Conservation (phyloP, 2,888 invertebrate genomes). For the Hirtodrosophila trivittata region DNA sequence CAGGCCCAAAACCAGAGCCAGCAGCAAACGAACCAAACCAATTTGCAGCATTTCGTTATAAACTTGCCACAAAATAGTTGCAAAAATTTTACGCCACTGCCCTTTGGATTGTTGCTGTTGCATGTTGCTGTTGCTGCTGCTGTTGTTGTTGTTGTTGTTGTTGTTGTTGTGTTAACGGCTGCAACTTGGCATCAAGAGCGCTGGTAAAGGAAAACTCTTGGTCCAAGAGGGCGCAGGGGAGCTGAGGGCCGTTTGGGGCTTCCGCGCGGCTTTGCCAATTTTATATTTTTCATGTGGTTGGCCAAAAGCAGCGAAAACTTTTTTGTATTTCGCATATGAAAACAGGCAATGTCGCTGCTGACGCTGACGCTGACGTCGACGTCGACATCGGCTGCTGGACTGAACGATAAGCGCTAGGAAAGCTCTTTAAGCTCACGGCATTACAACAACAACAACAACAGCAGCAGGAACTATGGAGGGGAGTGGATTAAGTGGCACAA, state of each 20-base stretch:
- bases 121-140: slow-evolving; percentile 17
- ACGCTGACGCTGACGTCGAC: slow-evolving; percentile 2
- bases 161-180: background rate
- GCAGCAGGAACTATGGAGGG: slow-evolving; percentile 18
- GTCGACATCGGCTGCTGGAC: slow-evolving; percentile 5
- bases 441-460: slow-evolving; percentile 53
- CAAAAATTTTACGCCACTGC: slow-evolving; percentile 32
- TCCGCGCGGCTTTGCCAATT: slow-evolving; percentile 18
- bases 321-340: slow-evolving; percentile 53
- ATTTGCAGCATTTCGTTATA: slow-evolving; percentile 66
- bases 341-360: slow-evolving; percentile 12
- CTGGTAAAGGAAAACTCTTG: background rate
- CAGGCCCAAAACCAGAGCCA: slow-evolving; percentile 12
- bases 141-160: slow-evolving; percentile 19
- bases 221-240: too few relatives aligned
- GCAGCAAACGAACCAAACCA: slow-evolving; percentile 55
- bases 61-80: slow-evolving; percentile 61
- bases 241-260: background rate
- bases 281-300: slow-evolving; percentile 19
- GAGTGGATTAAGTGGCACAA: slow-evolving; percentile 44
- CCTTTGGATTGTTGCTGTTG: slow-evolving; percentile 29
- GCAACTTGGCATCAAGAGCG: slow-evolving; percentile 3
- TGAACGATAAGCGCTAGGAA: slow-evolving; percentile 65
- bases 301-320: slow-evolving; percentile 46
- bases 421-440: slow-evolving; percentile 60